These are phyloP conservation scores for Erebia aethiops DNA, from an alignment of 2,888 invertebrate species.

Conservation along the genomic window DNA sequence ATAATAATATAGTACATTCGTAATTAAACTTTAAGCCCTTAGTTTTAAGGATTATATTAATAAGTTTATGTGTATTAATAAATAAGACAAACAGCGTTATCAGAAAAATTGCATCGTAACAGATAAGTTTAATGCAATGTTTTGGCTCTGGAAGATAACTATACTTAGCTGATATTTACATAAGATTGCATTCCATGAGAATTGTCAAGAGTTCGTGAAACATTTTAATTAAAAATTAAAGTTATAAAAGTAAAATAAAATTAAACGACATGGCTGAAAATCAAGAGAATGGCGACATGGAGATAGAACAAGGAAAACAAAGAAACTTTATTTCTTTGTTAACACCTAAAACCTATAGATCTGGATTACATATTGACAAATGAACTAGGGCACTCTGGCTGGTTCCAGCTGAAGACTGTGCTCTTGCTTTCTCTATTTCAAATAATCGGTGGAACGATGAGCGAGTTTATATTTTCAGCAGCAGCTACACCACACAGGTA, in stretches of 20 bases:
- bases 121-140: background rate
- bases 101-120: background rate
- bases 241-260: background rate
- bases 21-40: no score
- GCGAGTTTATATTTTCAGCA: slow-evolving; percentile 67
- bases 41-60: no score
- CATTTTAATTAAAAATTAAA: background rate
- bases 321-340: no score
- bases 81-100: no score
- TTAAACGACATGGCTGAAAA: background rate
- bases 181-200: slow-evolving; percentile 38
- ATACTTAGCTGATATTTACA: background rate
- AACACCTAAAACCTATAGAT: slow-evolving; percentile 46
- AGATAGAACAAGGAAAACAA: background rate
- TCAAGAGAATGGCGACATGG: background rate
- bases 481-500: slow-evolving; percentile 20
- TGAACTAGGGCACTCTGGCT: slow-evolving; percentile 85
- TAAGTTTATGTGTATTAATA: no score
- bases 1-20: no score
- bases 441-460: slow-evolving; percentile 83
- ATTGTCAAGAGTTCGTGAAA: background rate
- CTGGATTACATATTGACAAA: slow-evolving; percentile 78
- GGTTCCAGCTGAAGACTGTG: slow-evolving; percentile 84
- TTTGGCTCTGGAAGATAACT: background rate
- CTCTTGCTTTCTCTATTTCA: slow-evolving; percentile 84